phyloP scores from a whole-genome alignment of 64 coral and sea anemone species.

The Montipora foliosa region DNA sequence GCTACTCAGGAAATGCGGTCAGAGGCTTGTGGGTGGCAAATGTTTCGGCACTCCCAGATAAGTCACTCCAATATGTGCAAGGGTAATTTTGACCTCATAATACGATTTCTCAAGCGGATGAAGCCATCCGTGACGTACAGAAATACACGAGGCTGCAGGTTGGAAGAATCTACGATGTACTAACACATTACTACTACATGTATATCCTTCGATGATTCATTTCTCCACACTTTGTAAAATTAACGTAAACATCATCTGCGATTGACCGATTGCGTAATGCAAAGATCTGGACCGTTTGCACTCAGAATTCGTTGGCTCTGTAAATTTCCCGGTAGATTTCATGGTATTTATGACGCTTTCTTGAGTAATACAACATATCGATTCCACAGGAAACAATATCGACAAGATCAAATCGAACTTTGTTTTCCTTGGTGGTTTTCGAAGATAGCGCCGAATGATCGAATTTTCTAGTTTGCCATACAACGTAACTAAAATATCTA shows the following conservation, averaged over 20 bases:
- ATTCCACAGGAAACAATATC: background rate
- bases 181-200: background rate
- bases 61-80: background rate
- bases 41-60: background rate
- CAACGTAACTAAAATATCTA: background rate
- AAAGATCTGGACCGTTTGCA: background rate
- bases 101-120: background rate
- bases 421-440: conserved; percentile 2
- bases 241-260: too few relatives aligned
- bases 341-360: background rate
- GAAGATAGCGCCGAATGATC: background rate
- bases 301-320: background rate
- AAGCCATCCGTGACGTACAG: background rate
- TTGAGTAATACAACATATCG: background rate
- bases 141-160: background rate
- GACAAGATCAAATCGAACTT: background rate
- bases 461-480: background rate
- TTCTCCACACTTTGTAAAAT: too few relatives aligned
- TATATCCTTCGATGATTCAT: background rate
- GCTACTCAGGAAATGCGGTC: background rate
- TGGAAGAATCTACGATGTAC: background rate
- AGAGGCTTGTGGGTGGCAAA: background rate
- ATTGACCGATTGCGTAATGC: background rate
- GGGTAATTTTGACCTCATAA: background rate
- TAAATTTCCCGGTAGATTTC: background rate